phyloP scores from a whole-genome alignment of 2,888 invertebrate genomes.

The Harpalus rubripes region DNA sequence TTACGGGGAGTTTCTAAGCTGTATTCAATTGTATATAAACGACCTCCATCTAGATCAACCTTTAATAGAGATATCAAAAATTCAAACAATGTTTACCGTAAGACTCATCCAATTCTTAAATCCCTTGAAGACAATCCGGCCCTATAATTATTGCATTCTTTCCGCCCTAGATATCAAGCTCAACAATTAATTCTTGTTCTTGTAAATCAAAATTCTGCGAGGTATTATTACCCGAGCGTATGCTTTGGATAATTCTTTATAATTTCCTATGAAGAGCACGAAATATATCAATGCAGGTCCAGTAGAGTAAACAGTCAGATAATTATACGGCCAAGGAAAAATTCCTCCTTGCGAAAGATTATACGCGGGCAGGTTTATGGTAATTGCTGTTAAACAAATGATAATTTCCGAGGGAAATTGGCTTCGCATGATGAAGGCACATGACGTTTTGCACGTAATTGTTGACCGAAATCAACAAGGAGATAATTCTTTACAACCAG shows the following conservation, averaged over 20 bases:
- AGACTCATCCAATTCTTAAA: background rate
- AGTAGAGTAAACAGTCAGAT: constrained; percentile 57
- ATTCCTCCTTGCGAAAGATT: constrained; percentile 48
- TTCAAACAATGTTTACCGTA: background rate
- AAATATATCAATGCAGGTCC: constrained; percentile 59
- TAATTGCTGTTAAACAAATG: constrained; percentile 61
- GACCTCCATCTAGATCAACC: too few species aligned
- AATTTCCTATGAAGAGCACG: constrained; percentile 56
- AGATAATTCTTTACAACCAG: background rate
- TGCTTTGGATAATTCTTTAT: constrained; percentile 65
- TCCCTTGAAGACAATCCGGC: background rate
- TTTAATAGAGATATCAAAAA: background rate
- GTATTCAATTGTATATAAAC: too few species aligned
- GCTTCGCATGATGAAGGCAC: constrained; percentile 53
- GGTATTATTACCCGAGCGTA: constrained; percentile 60
- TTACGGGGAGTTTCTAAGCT: too few species aligned
- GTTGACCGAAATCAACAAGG: constrained; percentile 31
- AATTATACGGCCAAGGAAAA: constrained; percentile 35
- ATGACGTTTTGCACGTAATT: constrained; percentile 62
- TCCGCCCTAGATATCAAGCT: background rate
- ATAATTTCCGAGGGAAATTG: constrained; percentile 59
- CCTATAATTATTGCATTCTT: background rate
- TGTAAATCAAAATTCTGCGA: constrained; percentile 62
- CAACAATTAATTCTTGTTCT: constrained; percentile 64
- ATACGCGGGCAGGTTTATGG: constrained; percentile 44